Evolutionary conservation across 2,113 vertebrate species (phyloP).

Genomic region (Peromyscus californicus): DNA sequence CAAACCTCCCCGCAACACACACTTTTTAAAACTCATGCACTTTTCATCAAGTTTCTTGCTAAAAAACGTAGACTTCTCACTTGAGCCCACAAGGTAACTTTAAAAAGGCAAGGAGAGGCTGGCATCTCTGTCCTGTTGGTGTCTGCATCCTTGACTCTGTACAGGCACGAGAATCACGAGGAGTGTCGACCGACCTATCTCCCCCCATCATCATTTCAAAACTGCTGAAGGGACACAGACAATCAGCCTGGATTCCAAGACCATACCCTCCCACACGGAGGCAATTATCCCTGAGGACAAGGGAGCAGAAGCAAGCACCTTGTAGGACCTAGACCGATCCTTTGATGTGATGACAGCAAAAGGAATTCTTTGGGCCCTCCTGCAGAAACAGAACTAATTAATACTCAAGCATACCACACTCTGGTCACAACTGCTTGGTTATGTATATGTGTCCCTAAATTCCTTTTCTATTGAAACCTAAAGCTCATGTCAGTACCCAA

Average conservation of each 20-base stretch:
- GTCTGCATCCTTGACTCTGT: background rate
- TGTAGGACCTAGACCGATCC: background rate
- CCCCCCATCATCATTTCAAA: background rate
- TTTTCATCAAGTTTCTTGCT: slow-evolving; percentile 16
- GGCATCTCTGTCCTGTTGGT: background rate
- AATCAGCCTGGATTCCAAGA: too few relatives aligned
- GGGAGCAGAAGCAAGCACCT: background rate
- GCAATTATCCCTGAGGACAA: background rate
- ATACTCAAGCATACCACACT: background rate
- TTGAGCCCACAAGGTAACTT: too few relatives aligned
- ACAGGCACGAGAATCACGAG: background rate
- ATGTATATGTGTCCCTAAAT: background rate
- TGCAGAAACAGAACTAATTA: background rate
- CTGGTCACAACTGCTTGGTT: background rate
- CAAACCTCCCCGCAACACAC: background rate
- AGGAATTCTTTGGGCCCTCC: background rate
- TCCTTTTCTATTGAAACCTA: background rate
- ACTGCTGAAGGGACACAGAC: background rate
- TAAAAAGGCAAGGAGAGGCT: background rate
- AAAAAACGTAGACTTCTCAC: background rate
- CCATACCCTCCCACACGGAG: background rate
- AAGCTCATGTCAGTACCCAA: background rate
- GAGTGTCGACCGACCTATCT: background rate
- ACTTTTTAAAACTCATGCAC: background rate
- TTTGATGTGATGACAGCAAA: too few relatives aligned